Evolutionary conservation across 2,113 vertebrate genomes (phyloP).

Genomic region (Ammodramus savannarum): DNA sequence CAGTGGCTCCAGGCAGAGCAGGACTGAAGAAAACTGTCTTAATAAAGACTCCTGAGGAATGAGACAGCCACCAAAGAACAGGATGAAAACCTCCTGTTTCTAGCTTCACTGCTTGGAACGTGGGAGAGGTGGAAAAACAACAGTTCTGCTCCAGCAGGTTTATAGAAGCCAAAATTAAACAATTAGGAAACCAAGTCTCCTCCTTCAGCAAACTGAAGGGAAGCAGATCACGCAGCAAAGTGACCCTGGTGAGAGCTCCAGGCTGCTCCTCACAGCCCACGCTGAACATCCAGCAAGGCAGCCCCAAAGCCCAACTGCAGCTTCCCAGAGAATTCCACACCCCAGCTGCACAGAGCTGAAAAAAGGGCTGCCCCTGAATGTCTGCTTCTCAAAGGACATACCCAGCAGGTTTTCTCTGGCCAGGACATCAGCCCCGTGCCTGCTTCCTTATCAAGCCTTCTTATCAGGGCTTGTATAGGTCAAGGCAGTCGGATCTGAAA

Average conservation of each 20-base stretch:
- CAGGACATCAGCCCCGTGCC: not conserved
- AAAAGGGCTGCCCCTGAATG: not conserved
- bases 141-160: not conserved
- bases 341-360: not conserved
- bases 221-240: not conserved
- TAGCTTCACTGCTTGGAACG: not conserved
- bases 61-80: not conserved
- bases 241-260: not conserved
- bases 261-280: not conserved
- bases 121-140: slow-evolving; percentile 11
- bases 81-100: not conserved
- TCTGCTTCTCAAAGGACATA: not conserved
- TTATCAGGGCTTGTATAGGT: not conserved
- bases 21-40: not conserved
- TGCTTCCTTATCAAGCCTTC: not conserved
- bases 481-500: not conserved
- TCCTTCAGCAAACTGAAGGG: not conserved
- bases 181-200: not conserved
- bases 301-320: not conserved
- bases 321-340: not conserved
- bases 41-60: not conserved
- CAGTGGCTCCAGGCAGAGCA: not conserved
- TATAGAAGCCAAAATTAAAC: not conserved
- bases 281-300: not conserved
- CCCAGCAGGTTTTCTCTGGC: not conserved